Evolutionary conservation across 2,113 vertebrate species (phyloP), one percentile per base, ranked within the genome.

Genomic region (Centropus unirufus): DNA sequence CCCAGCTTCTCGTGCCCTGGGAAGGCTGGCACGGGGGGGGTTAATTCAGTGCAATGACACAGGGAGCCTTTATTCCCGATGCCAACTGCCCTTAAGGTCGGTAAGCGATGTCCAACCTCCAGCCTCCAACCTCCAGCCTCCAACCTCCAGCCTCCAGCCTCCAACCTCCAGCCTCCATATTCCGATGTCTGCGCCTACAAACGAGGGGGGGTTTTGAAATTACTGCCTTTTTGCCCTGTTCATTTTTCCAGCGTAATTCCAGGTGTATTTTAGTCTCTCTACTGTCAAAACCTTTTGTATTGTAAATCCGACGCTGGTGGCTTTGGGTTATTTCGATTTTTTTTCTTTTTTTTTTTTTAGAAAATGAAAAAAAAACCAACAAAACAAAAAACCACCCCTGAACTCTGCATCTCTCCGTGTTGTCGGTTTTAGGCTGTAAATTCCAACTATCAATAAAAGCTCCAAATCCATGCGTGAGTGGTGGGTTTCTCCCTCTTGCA

Each of bases 401-500:
- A 83, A 74, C 10, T 78, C 93, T 95, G 96, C 94, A 94, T 92
- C 95, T 92, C 95, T 96, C 83, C 86, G 46, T 92, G 94, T 93
- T 90, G 96, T 96, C 93, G 51, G 93, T 90, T 96, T 83, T 92
- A 96, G 96, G 96, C 96, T 97, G 96, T 96, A 97, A 96, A 92
- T 97, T 92, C 92, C 94, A 96, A 93, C 87, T 93, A 82, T 91
- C 94, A 96, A 95, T 93, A 95, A 94, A 95, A 94, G 82, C 81
- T 91, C 69, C 55, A 91, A 91, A 68, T 30, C 24, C 34, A 58
- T 1, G 9, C 70, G 77, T 44, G 39, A 4, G 52, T 84, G 73
- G 69, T 84, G 84, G 81, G 29, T 76, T 91, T 80, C 92, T 93
- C 80, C 57, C 2, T 81, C 58, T 82, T 32, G 23, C 76, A 18